phyloP scores from a whole-genome alignment of 2,888 invertebrate genomes.

The Hypercompe scribonia region DNA sequence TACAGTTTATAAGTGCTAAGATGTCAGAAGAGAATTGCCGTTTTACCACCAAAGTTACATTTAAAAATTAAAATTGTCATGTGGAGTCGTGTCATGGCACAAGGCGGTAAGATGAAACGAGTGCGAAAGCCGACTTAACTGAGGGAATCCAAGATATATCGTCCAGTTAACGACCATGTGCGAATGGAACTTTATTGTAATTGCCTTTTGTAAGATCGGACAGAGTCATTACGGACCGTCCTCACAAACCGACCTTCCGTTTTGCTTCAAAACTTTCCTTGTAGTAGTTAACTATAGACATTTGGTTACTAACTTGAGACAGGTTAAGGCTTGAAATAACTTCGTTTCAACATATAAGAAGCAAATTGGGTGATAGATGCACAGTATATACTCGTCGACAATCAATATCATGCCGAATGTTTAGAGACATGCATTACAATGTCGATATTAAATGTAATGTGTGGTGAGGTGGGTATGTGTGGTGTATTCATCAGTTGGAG shows the following conservation, averaged over 20 bases:
- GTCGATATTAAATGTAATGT: slow-evolving; percentile 68
- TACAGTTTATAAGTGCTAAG: slow-evolving; percentile 7
- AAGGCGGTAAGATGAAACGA: slow-evolving; percentile 69
- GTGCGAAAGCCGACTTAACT: slow-evolving; percentile 71
- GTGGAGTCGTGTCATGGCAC: slow-evolving; percentile 45
- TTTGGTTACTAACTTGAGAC: slow-evolving; percentile 53
- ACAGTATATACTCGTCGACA: slow-evolving; percentile 20
- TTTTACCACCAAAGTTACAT: slow-evolving; percentile 24
- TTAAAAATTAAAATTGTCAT: slow-evolving; percentile 53
- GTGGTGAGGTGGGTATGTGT: slow-evolving; percentile 70
- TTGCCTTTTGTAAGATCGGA: slow-evolving; percentile 86
- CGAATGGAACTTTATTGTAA: slow-evolving; percentile 86
- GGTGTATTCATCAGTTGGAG: slow-evolving; percentile 82
- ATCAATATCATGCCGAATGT: slow-evolving; percentile 15
- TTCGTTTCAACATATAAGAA: slow-evolving; percentile 15
- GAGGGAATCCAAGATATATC: slow-evolving; percentile 83
- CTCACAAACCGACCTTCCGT: slow-evolving; percentile 76
- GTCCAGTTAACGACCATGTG: slow-evolving; percentile 86
- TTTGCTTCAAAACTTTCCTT: slow-evolving; percentile 75
- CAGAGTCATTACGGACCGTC: slow-evolving; percentile 83
- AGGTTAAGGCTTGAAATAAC: slow-evolving; percentile 58
- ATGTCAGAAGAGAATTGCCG: slow-evolving; percentile 16
- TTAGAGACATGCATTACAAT: slow-evolving; percentile 54
- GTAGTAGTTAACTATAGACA: slow-evolving; percentile 63
- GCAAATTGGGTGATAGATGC: slow-evolving; percentile 17